phyloP scores from a whole-genome alignment of 2,888 invertebrate genomes.

The Phyllotreta cruciferae region DNA sequence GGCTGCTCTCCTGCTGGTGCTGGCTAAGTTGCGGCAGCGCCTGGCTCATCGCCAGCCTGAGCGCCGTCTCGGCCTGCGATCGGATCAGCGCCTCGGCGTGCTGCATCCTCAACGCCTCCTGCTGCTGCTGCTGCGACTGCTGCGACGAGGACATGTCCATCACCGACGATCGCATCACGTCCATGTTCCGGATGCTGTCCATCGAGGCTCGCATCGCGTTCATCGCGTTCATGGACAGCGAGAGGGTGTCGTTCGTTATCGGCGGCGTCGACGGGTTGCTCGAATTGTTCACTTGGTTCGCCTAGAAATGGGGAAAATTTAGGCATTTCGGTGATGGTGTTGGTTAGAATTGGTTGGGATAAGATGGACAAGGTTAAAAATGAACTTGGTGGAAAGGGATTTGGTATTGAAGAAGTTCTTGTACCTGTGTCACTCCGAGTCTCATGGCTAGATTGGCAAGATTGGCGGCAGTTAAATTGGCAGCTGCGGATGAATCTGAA shows the following conservation, averaged over 20 bases:
- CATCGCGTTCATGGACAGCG: slow-evolving; percentile 64
- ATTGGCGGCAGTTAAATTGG: slow-evolving; percentile 71
- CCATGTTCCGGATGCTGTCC: slow-evolving; percentile 64
- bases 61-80: slow-evolving; percentile 85
- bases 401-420: slow-evolving; percentile 1
- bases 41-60: slow-evolving; percentile 81
- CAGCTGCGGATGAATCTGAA: slow-evolving; percentile 63
- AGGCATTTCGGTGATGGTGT: no score
- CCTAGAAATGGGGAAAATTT: slow-evolving; percentile 45
- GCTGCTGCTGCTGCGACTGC: slow-evolving; percentile 54
- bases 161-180: slow-evolving; percentile 62
- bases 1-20: slow-evolving; percentile 57
- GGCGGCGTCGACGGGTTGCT: slow-evolving; percentile 62
- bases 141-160: slow-evolving; percentile 61
- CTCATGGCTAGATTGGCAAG: slow-evolving; percentile 77
- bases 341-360: no score
- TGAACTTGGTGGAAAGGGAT: background rate
- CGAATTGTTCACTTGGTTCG: slow-evolving; percentile 59
- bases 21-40: slow-evolving; percentile 60
- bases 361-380: no score
- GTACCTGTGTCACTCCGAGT: slow-evolving; percentile 63
- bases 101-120: slow-evolving; percentile 61
- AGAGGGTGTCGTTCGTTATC: slow-evolving; percentile 59
- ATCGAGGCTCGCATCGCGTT: slow-evolving; percentile 68
- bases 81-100: slow-evolving; percentile 82